Evolutionary conservation across 2,797 vertebrate species (phyloP), one percentile per base, ranked within the genome.

Genomic region (Acrossocheilus wenchowensis): DNA sequence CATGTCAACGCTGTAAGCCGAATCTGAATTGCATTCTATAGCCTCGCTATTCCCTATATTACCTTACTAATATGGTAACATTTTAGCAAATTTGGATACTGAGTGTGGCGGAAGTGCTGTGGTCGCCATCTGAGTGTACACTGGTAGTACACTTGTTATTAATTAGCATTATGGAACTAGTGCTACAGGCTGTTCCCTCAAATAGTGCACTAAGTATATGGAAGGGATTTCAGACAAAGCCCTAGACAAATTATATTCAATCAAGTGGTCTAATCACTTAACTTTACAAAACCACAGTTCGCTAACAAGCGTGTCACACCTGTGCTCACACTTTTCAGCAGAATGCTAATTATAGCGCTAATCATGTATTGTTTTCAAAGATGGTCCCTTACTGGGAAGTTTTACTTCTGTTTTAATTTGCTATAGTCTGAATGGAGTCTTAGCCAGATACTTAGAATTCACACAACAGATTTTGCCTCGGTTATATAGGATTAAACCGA

Each of bases 401-500:
- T 87, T 90, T 85, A 73, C 88, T 90, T 86, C 45, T 23, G 34
- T 75, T 83, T 91, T 83, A 90, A 75, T 87, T 82, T 19, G 43
- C 12, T 77, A 77, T 74, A 54, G 48, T 36, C 50, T 83, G 89
- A 87, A 87, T 75, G 87, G 62, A 52, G 17, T 64, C 78, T 36
- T 1, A 87, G 84, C 82, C 78, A 88, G 72, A 89, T 89, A 84
- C 83, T 84, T 86, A 80, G 85, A 85, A 69, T 83, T 90, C 82
- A 89, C 82, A 86, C 85, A 87, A 90, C 79, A 15, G 82, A 71
- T 85, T 88, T 72, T 89, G 89, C 87, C 69, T 87, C 57, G 52
- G 77, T 85, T 91, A 90, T 91, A 86, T 87, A 81, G 89, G 87
- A 92, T 91, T 91, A 91, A 83, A 88, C 83, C 2, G 34, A 72